phyloP scores from a whole-genome alignment of 2,797 vertebrate species.

The Dipus sagitta region DNA sequence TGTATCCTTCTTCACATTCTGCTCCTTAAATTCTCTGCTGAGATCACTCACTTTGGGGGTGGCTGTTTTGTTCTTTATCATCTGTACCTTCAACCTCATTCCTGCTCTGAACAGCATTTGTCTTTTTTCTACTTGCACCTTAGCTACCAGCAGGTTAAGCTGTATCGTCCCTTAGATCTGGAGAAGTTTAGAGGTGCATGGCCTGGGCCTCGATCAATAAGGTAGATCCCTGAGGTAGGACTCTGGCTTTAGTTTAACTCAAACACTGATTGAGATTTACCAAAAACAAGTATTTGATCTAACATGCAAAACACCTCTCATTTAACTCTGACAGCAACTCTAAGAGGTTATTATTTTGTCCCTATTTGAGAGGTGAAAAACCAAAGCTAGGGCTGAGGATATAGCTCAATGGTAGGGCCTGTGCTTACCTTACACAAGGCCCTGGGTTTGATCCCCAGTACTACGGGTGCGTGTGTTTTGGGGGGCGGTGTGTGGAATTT shows the following conservation, averaged over 20 bases:
- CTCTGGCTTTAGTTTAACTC: neutral
- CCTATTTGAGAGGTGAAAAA: neutral
- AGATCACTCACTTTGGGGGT: neutral
- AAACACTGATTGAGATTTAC: neutral
- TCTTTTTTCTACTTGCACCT: neutral
- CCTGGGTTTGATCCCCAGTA: neutral
- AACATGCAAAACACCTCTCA: neutral
- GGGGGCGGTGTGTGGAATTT: neutral
- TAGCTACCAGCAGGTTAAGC: neutral
- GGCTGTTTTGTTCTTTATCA: neutral
- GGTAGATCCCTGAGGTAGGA: neutral
- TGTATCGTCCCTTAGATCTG: neutral
- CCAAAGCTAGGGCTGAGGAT: neutral
- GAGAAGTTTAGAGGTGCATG: neutral
- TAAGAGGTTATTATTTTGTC: neutral
- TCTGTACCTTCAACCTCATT: neutral
- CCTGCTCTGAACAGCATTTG: neutral
- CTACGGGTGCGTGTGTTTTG: neutral
- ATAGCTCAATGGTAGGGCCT: neutral
- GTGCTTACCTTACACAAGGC: neutral
- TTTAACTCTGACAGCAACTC: neutral
- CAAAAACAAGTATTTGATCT: neutral
- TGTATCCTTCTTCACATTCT: neutral
- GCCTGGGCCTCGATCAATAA: neutral
- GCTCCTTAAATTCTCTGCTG: neutral